Percentiles rank a stretch among this genome's conserved stretches.
These are phyloP conservation scores for Procambarus clarkii DNA, from an alignment of 1,140 invertebrate species.

Conservation along the genomic window DNA sequence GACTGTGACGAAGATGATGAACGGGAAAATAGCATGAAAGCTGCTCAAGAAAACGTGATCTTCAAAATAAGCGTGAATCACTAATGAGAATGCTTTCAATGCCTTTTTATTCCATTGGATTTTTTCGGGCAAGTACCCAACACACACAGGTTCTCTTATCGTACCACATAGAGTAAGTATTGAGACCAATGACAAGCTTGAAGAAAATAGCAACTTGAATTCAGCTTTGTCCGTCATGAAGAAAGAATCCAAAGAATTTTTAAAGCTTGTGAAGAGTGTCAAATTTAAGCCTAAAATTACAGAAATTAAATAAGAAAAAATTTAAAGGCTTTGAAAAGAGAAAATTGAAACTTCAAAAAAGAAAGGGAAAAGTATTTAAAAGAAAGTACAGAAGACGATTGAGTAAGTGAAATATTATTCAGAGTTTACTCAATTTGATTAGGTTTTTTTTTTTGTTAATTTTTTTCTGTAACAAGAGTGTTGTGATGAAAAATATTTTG, in stretches of 20 bases:
- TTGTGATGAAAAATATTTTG: no score
- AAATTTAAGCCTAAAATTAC: slow-evolving; percentile 33
- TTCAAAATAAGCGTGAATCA: slow-evolving; percentile 5
- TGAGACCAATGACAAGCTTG: background rate
- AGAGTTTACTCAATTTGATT: no score
- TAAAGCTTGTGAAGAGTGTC: slow-evolving; percentile 39
- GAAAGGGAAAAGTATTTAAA: background rate
- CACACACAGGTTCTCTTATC: slow-evolving; percentile 48
- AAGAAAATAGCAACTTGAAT: background rate
- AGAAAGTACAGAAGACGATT: background rate
- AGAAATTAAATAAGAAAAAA: slow-evolving; percentile 49
- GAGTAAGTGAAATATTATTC: no score
- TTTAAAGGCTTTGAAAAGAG: slow-evolving; percentile 65
- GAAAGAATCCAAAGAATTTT: slow-evolving; percentile 51
- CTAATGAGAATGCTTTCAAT: slow-evolving; percentile 39
- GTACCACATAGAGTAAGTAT: background rate
- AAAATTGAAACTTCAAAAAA: slow-evolving; percentile 30
- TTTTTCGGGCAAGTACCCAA: slow-evolving; percentile 65
- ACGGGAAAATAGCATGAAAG: slow-evolving; percentile 28
- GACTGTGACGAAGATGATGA: slow-evolving; percentile 43
- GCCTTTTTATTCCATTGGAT: slow-evolving; percentile 18
- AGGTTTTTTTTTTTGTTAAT: no score
- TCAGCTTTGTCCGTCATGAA: slow-evolving; percentile 49
- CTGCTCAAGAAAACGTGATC: slow-evolving; percentile 51
- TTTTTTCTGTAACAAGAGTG: no score